These are phyloP conservation scores for Notospermus geniculatus DNA, from an alignment of 1,140 invertebrate species.

Conservation along the genomic window DNA sequence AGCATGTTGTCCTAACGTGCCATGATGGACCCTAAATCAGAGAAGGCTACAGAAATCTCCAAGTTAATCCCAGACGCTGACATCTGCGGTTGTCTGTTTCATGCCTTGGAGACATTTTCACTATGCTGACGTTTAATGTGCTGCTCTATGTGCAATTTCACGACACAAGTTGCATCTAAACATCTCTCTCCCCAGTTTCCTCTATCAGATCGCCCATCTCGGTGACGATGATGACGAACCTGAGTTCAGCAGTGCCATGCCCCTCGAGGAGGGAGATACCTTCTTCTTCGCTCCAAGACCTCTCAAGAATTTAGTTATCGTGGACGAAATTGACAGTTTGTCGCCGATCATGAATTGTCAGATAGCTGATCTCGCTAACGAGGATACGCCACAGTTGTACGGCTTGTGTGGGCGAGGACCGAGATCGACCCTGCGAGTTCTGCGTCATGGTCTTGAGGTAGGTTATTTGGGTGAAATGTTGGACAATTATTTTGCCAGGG, in stretches of 20 bases:
- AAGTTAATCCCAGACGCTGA: too few species aligned
- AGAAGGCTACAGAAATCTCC: too few species aligned
- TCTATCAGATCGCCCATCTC: conserved; percentile 98
- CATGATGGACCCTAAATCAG: too few species aligned
- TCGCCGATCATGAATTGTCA: conserved; percentile 88
- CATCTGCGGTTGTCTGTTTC: too few species aligned
- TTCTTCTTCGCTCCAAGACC: conserved; percentile 97
- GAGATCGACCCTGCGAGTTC: conserved; percentile 84
- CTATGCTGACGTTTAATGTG: not conserved
- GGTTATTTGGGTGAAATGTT: too few species aligned
- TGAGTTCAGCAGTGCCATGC: conserved; percentile 98
- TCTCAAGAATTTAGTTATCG: conserved; percentile 92
- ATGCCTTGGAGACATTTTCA: too few species aligned
- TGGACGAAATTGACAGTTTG: conserved; percentile 97
- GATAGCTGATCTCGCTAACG: conserved; percentile 75
- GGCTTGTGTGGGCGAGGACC: conserved; percentile 93
- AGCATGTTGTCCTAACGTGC: too few species aligned
- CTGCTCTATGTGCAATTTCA: conserved; percentile 3
- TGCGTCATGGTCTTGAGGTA: conserved; percentile 92
- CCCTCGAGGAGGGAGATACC: conserved; percentile 96
- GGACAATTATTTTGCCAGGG: not conserved
- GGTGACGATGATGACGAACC: conserved; percentile 99
- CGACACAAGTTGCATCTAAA: conserved; percentile 10
- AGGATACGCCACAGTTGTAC: conserved; percentile 98
- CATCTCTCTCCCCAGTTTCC: conserved; percentile 66